Percentiles rank a stretch among this genome's conserved stretches.
These are phyloP conservation scores for Euproctis similis DNA, from an alignment of 2,888 invertebrate species.

Conservation along the genomic window DNA sequence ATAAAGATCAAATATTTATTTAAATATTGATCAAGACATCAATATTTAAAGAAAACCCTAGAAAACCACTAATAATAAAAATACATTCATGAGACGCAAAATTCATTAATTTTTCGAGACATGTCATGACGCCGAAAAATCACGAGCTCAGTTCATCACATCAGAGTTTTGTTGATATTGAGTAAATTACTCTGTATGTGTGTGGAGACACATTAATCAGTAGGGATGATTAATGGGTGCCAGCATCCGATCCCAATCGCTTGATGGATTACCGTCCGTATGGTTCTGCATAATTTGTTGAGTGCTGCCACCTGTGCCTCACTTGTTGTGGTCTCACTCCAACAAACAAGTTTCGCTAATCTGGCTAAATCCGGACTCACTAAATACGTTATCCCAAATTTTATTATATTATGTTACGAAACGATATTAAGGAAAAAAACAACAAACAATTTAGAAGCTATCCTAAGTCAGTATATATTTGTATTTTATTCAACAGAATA, in stretches of 20 bases:
- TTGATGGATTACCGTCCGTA: constrained; percentile 73
- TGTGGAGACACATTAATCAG: constrained; percentile 70
- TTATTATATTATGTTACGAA: constrained; percentile 11
- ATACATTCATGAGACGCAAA: no score
- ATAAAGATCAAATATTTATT: no score
- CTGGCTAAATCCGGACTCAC: constrained; percentile 12
- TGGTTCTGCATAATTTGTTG: constrained; percentile 69
- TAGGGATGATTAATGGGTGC: constrained; percentile 70
- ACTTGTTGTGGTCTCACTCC: constrained; percentile 32
- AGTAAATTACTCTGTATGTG: constrained; percentile 64
- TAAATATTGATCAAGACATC: no score
- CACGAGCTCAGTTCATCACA: constrained; percentile 44
- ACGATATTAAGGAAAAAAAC: no score
- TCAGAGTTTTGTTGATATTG: constrained; percentile 41
- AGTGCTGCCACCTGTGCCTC: constrained; percentile 61
- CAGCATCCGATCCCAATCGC: constrained; percentile 55
- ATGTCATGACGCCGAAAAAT: constrained; percentile 35
- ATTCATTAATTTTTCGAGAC: no score
- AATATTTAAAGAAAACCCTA: no score
- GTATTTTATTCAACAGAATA: no score
- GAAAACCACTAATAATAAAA: no score
- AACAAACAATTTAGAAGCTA: no score
- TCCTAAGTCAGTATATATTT: no score
- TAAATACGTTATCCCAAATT: neutral
- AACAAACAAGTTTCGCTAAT: constrained; percentile 22